Base-by-base conservation (phyloP, 2,797 vertebrate species). In the Chelidonichthys spinosus region DNA sequence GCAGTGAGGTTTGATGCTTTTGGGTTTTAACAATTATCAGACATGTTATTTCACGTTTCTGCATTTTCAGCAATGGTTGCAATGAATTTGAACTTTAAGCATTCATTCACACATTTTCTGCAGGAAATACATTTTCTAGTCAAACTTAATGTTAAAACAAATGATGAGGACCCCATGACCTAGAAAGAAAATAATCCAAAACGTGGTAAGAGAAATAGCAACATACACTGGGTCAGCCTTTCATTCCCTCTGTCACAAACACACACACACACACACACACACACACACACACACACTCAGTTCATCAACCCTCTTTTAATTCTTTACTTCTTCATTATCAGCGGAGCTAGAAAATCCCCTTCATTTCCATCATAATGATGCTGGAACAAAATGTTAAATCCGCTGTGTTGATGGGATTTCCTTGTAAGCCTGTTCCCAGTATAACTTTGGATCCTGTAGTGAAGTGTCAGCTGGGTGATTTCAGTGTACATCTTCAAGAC, bases 321-420 rank as follows among this genome's bases (percentile, higher is more conserved):
- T 60, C 44, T 78, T 71, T 58, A 63, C n/a, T 43, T 63, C 37
- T 55, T 76, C 61, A 64, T 67, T 40, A 63, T 58, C 39, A 55
- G 55, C 11, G 44, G 7, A 17, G 62, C 14, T 3, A 49, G 2
- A 66, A 8, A 18, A 43, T 60, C 44, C 43, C 52, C 10, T 52
- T 50, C 33, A 63, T 80, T 60, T 62, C 32, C 33, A 14, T 43
- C 7, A 39, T 32, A 50, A 33, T 76, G 25, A 18, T 0, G 2
- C 61, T 33, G 15, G 36, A 53, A 46, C 6, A 37, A 69, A 43
- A 72, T 25, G 55, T 14, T 55, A 7, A 61, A 44, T 64, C 39
- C 3, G 7, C 7, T 54, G 17, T 46, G n/a, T 7, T 64, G n/a
- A 40, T 39, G 37, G 37, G 32, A 18, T 61, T 55, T 59, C 15